Base-by-base conservation (phyloP, 2,888 invertebrate genomes). In the Drosophila peninsularis region DNA sequence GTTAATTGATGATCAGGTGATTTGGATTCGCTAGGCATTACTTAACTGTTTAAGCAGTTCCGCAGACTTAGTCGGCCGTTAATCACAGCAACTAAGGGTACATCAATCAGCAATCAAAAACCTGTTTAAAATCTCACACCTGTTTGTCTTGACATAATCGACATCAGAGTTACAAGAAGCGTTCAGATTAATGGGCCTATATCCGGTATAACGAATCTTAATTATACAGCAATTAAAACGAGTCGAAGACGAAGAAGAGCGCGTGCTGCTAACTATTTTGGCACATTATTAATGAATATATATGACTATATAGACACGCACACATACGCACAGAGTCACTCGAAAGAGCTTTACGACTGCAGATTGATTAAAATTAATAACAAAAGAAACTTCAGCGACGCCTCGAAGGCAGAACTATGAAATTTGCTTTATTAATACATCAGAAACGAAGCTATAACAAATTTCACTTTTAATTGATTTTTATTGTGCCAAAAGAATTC, bases 141-240 rank as follows among this genome's bases (percentile, higher is more conserved):
- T 61, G 13, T 14, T 11, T 19, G 17, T 13, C 17, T 52, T 2
- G 54, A 32, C 54, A 52, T 52, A 52, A 52, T 52, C 19, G 27
- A 50, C 39, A 60, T 17, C 71, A 14, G 47, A 50, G 37, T 62
- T 67, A 70, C 66, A 72, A 71, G 62, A 80, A 62, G 34, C 49
- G 68, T 63, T 24, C 55, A 67, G 67, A 57, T 78, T 86, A 83
- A 85, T 83, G 71, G 53, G 71, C 71, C 66, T 71, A 78, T 81
- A 83, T 88, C 77, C 87, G 89, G 79, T 76, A 68, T 81, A 79
- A 66, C 89, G 71, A 88, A 84, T 84, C 75, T 76, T 88, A 88
- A 84, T 86, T 78, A 80, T 62, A 72, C 73, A 69, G 61, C 63
- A 69, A 78, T 83, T 78, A 60, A 72, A 61, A 13, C 2, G 30